Conservation (phyloP, 2,797 vertebrate species). For the Gobio occitaniae region DNA sequence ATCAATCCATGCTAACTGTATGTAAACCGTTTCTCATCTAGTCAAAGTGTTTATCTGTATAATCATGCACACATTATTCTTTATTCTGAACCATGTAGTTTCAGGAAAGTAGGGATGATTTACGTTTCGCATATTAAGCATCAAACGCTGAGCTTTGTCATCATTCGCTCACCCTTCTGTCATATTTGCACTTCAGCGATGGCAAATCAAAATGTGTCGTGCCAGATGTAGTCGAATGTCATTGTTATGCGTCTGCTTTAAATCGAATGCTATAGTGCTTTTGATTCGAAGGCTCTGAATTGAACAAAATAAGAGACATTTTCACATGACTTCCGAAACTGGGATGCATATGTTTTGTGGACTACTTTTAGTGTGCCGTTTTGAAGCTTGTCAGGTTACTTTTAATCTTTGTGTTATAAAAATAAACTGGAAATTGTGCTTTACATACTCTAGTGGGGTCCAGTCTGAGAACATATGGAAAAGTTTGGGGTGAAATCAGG, state of each 20-base stretch:
- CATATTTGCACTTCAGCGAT: neutral
- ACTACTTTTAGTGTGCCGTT: neutral
- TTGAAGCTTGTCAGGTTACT: neutral
- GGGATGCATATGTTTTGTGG: neutral
- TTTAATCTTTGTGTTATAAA: neutral
- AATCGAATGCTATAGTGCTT: neutral
- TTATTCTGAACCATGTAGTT: neutral
- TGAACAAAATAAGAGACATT: neutral
- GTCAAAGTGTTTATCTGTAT: neutral
- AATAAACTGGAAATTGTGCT: neutral
- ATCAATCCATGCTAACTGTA: slow-evolving; percentile 72
- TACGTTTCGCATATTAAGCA: neutral
- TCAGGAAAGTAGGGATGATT: neutral
- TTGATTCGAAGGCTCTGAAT: neutral
- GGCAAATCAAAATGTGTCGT: neutral
- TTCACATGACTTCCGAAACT: neutral
- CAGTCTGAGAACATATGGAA: neutral
- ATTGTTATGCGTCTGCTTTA: neutral
- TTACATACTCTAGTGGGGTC: neutral
- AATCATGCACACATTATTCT: neutral
- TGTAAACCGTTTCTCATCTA: slow-evolving; percentile 1
- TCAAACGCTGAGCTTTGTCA: neutral
- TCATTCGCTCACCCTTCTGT: too few species aligned
- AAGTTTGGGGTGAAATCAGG: neutral
- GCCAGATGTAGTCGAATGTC: neutral